A percentile compares a stretch with the other conserved stretches of the same genome.
These are phyloP conservation scores for Mungos mungo DNA, from an alignment of 2,113 vertebrate species.

Conservation along the genomic window DNA sequence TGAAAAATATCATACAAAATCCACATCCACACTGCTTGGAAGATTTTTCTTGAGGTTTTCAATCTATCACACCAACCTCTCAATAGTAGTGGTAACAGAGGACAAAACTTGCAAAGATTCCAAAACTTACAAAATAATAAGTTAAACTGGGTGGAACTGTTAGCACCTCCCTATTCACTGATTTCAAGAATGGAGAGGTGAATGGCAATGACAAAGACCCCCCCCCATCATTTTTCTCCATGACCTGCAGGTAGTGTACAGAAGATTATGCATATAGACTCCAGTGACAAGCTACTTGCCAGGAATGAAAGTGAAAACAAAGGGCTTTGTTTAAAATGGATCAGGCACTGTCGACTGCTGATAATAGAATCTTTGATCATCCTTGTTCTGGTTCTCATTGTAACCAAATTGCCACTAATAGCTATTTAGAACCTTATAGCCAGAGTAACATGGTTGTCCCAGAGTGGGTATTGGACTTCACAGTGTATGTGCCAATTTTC, in stretches of 20 bases:
- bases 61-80: background rate
- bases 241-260: background rate
- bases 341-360: background rate
- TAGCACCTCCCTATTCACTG: background rate
- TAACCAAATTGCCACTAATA: background rate
- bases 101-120: background rate
- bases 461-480: background rate
- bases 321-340: background rate
- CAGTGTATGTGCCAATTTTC: background rate
- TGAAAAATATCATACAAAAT: conserved; percentile 43
- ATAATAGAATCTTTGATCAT: background rate
- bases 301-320: conserved; percentile 34
- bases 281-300: background rate
- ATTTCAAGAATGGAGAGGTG: background rate
- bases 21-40: background rate
- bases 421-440: background rate
- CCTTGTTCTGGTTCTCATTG: background rate
- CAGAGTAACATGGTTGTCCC: background rate
- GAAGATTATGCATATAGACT: background rate
- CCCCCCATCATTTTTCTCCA: background rate
- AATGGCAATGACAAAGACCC: background rate
- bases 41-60: conserved; percentile 46
- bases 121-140: background rate
- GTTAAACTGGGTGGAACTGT: background rate
- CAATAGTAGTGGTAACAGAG: background rate